Conservation (phyloP, 2,888 invertebrate genomes). For the Epinotia brunnichana region DNA sequence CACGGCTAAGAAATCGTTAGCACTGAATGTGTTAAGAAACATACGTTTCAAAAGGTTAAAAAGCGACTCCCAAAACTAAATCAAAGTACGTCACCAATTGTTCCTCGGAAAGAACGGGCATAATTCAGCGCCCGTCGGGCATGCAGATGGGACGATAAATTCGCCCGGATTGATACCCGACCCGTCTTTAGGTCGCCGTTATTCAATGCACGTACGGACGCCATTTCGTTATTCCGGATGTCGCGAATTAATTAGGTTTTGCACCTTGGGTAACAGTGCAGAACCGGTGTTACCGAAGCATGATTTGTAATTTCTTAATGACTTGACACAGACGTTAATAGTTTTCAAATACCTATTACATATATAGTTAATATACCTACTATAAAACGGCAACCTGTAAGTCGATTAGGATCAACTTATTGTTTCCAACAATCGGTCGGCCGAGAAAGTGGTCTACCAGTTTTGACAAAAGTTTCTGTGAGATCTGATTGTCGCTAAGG, state of each 20-base stretch:
- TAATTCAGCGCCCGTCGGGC: slow-evolving; percentile 56
- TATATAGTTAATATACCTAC: too few relatives aligned
- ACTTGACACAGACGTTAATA: too few relatives aligned
- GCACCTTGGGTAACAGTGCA: neutral
- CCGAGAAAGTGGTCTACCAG: too few relatives aligned
- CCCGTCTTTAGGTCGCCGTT: slow-evolving; percentile 47
- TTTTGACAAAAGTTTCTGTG: too few relatives aligned
- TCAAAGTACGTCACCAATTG: slow-evolving; percentile 58
- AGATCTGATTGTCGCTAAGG: too few relatives aligned
- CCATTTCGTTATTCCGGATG: slow-evolving; percentile 7
- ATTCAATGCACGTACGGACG: slow-evolving; percentile 29
- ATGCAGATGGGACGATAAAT: slow-evolving; percentile 55
- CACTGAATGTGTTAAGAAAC: too few relatives aligned
- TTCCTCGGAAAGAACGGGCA: slow-evolving; percentile 55
- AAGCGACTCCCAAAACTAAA: slow-evolving; percentile 53
- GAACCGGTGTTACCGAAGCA: neutral
- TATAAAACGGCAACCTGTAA: too few relatives aligned
- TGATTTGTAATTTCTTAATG: too few relatives aligned
- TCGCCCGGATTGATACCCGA: slow-evolving; percentile 52
- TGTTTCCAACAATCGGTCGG: too few relatives aligned
- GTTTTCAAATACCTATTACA: too few relatives aligned
- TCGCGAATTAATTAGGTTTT: slow-evolving; percentile 16
- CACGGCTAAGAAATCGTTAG: too few relatives aligned
- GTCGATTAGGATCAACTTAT: too few relatives aligned
- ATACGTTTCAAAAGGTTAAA: neutral